phyloP scores from a whole-genome alignment of 1,140 invertebrate genomes.

The Helicoverpa armigera region DNA sequence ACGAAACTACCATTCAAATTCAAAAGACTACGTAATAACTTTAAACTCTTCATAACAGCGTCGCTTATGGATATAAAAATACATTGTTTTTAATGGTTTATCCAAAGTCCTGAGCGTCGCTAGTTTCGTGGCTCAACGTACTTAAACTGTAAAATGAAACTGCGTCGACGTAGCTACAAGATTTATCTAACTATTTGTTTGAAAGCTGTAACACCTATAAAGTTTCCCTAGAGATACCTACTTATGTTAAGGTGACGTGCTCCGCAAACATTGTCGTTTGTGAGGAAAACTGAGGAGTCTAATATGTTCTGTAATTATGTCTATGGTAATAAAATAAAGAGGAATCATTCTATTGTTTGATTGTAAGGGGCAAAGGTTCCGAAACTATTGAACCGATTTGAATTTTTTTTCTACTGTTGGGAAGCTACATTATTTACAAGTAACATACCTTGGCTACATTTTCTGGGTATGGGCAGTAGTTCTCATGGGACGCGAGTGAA shows the following conservation, averaged over 20 bases:
- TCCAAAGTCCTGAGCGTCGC: not conserved
- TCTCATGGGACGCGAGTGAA: too few relatives aligned
- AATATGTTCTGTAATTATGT: too few relatives aligned
- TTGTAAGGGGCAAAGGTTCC: too few relatives aligned
- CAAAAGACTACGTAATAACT: not conserved
- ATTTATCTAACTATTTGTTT: slow-evolving; percentile 27
- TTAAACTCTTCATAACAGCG: too few relatives aligned
- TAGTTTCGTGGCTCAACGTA: not conserved
- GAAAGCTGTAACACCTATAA: slow-evolving; percentile 10
- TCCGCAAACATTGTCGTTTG: not conserved
- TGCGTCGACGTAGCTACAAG: not conserved
- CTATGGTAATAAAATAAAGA: too few relatives aligned
- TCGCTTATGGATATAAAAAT: not conserved
- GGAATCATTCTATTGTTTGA: too few relatives aligned
- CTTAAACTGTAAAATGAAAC: not conserved
- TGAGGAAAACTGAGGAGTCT: too few relatives aligned
- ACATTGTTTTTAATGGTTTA: not conserved
- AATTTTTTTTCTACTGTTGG: too few relatives aligned
- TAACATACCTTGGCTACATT: too few relatives aligned
- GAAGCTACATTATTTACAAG: too few relatives aligned
- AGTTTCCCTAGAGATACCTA: not conserved
- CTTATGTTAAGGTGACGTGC: not conserved
- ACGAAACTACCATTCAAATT: not conserved
- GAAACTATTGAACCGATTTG: too few relatives aligned
- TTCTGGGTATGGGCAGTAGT: too few relatives aligned